Conservation (phyloP, 2,113 vertebrate species). For the Podarcis raffonei region DNA sequence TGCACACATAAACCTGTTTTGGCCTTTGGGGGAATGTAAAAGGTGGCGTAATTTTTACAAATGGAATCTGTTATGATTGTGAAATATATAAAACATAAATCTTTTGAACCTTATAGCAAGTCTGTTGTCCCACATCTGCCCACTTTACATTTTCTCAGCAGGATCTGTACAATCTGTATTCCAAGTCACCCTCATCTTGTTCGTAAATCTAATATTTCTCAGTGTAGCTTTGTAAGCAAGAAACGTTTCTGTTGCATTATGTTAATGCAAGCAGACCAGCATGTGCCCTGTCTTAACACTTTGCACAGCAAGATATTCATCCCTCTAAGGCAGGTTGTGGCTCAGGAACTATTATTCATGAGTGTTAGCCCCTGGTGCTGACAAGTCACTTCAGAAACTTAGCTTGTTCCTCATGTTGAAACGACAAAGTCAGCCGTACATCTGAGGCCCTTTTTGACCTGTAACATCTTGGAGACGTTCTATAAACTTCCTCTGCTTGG, state of each 20-base stretch:
- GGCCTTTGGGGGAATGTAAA: slow-evolving; percentile 48
- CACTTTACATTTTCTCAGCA: background rate
- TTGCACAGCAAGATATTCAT: background rate
- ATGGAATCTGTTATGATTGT: slow-evolving; percentile 25
- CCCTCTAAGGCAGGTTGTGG: background rate
- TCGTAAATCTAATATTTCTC: background rate
- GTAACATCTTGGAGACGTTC: background rate
- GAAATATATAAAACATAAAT: slow-evolving; percentile 50
- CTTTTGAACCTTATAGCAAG: slow-evolving; percentile 29
- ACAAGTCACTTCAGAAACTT: background rate
- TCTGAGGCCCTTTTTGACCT: background rate
- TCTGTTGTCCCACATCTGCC: slow-evolving; percentile 14
- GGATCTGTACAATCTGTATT: background rate
- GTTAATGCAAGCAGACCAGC: background rate
- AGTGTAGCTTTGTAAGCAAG: background rate
- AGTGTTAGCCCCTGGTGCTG: background rate
- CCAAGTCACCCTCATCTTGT: background rate
- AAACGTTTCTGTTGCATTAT: background rate
- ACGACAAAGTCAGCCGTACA: background rate
- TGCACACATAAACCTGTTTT: slow-evolving; percentile 39
- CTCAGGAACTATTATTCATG: background rate
- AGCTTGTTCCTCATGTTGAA: background rate
- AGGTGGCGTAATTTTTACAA: slow-evolving; percentile 57
- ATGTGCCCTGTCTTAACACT: background rate
- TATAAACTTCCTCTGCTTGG: background rate